Base-by-base conservation (phyloP, 2,797 vertebrate genomes). In the Florisuga fusca region DNA sequence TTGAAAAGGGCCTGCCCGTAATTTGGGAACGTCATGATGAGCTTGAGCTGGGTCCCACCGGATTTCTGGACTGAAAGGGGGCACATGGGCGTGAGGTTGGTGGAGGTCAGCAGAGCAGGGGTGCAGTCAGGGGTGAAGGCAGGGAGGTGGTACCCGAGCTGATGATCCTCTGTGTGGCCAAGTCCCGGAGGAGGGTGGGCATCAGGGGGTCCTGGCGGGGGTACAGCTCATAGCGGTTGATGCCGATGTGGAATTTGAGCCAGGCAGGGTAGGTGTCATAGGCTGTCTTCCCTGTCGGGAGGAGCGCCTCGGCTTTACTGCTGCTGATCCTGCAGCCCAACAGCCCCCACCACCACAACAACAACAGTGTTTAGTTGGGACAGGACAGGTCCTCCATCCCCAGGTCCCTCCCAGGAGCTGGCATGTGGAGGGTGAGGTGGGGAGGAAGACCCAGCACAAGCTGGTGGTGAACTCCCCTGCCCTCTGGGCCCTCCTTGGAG, bases 1-100 rank as follows among this genome's bases (percentile, higher is more conserved):
- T 99, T 99, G 95, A 99, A 98, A 95, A 99, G 95, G 46, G 98
- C 98, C 68, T 98, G 98, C 55, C 98, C 98, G 0, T 98, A 98
- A 94, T 98, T 98, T 1, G 98, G 96, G 73, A 98, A 98, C 2
- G 97, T 98, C 98, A 98, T 98, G 95, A 98, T 97, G 94, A 98
- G 96, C 97, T 99, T 99, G 74, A 98, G 95, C 87, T 99, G 98
- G 9, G 98, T 99, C 83, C 98, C 98, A 0, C 98, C 98, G 0
- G 97, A 97, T 95, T 99, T 99, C 98, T 98, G 98, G 95, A 98
- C 98, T 98, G 96, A 63, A 98, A 98, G 38, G 41, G 78, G 34
- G 74, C 58, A 90, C n/a, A 84, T 0, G 10, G 53, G 54, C 19
- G 13, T 94, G 51, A 95, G 58, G 36, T 17, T 36, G 61, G 26